Percentiles rank a stretch among this genome's conserved stretches.
phyloP scores from a whole-genome alignment of 2,113 vertebrate species.

The Lethenteron reissneri region DNA sequence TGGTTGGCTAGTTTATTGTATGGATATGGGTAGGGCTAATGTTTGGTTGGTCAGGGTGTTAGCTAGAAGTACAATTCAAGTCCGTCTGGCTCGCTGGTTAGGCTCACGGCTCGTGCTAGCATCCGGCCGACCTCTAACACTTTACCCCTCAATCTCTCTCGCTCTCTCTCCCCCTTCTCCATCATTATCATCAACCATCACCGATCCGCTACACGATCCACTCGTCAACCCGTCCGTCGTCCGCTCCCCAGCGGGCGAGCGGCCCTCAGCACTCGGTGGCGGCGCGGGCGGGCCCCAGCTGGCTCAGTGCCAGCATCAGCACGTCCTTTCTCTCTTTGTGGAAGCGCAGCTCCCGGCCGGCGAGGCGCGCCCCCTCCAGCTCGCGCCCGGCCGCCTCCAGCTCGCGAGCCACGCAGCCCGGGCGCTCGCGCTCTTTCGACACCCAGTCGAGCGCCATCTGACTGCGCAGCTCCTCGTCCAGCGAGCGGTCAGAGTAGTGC shows the following conservation, averaged over 20 bases:
- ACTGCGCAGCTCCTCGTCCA: constrained; percentile 79
- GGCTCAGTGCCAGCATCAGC: constrained; percentile 66
- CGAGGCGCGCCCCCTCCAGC: constrained; percentile 69
- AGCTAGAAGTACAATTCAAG: no score
- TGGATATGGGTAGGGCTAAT: no score
- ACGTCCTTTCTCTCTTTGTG: constrained; percentile 97
- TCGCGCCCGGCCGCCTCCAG: constrained; percentile 56
- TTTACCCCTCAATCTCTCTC: background rate
- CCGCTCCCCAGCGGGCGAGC: background rate
- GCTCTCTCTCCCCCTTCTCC: background rate
- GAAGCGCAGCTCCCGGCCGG: constrained; percentile 74
- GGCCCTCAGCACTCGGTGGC: constrained; percentile 14
- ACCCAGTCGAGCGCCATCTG: constrained; percentile 96
- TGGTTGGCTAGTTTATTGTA: no score
- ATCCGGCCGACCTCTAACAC: background rate
- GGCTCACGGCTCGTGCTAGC: no score
- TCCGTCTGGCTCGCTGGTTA: no score
- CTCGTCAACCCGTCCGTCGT: background rate
- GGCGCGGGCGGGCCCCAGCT: constrained; percentile 45
- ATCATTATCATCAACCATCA: background rate
- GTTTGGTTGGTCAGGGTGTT: no score
- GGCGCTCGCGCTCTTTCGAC: constrained; percentile 55
- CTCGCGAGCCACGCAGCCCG: constrained; percentile 47
- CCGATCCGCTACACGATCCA: background rate
- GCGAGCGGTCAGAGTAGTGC: constrained; percentile 82